These are phyloP conservation scores for Misgurnus mizolepis DNA, from an alignment of 2,113 vertebrate species.

Conservation along the genomic window DNA sequence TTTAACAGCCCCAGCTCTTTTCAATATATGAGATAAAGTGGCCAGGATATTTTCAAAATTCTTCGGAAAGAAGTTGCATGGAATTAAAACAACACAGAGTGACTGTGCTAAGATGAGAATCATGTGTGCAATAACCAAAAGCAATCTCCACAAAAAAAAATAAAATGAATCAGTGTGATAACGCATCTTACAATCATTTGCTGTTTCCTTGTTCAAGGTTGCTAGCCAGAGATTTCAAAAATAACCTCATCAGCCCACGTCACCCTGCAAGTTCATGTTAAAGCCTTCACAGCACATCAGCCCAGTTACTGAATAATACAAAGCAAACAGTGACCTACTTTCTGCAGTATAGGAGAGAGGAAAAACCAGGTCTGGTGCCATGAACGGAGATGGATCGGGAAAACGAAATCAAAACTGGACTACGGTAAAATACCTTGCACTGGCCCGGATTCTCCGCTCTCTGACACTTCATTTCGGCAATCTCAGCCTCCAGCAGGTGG, in stretches of 20 bases:
- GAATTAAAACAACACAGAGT: no score
- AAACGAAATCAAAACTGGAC: slow-evolving; percentile 55
- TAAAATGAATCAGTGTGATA: background rate
- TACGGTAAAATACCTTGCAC: slow-evolving; percentile 71
- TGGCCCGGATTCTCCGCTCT: slow-evolving; percentile 73
- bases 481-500: slow-evolving; percentile 88
- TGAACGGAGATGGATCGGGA: slow-evolving; percentile 58
- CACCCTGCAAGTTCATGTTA: slow-evolving; percentile 55
- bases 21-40: no score
- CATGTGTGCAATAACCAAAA: background rate
- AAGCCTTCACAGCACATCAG: slow-evolving; percentile 64
- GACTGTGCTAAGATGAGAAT: background rate
- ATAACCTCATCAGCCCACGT: slow-evolving; percentile 58
- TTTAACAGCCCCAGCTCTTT: no score
- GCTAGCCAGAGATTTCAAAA: slow-evolving; percentile 60
- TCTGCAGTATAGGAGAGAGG: slow-evolving; percentile 74
- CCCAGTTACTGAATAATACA: slow-evolving; percentile 79
- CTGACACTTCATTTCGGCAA: slow-evolving; percentile 87
- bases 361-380: slow-evolving; percentile 72
- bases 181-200: background rate
- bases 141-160: background rate
- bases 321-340: slow-evolving; percentile 89
- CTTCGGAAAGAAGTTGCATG: no score
- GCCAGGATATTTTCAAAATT: no score
- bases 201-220: slow-evolving; percentile 34